Evolutionary conservation across 2,888 invertebrate species (phyloP).

Genomic region (Dicyrtoma fusca): DNA sequence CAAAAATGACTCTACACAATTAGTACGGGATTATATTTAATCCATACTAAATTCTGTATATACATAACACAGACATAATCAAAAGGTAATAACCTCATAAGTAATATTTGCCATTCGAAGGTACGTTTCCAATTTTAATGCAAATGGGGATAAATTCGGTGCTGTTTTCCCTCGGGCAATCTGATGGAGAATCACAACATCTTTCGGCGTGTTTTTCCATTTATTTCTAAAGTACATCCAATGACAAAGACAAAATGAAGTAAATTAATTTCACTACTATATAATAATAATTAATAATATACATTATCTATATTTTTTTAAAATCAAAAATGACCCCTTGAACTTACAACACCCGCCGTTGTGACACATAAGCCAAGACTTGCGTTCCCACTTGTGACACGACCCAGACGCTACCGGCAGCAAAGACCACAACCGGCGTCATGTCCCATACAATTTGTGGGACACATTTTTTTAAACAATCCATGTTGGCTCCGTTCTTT

Average conservation of each 20-base stretch:
- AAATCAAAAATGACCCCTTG: too few relatives aligned
- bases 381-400: not conserved
- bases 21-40: too few relatives aligned
- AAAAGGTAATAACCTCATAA: slow-evolving; percentile 43
- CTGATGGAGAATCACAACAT: slow-evolving; percentile 33
- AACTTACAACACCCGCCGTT: slow-evolving; percentile 18
- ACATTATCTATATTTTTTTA: not conserved
- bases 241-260: not conserved
- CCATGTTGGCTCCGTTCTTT: too few relatives aligned
- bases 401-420: slow-evolving; percentile 18
- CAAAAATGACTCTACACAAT: too few relatives aligned
- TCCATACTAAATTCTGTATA: too few relatives aligned
- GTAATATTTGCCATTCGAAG: slow-evolving; percentile 46
- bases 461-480: slow-evolving; percentile 2
- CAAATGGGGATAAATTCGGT: slow-evolving; percentile 44
- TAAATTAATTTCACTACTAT: not conserved
- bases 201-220: slow-evolving; percentile 38
- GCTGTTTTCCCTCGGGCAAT: slow-evolving; percentile 14
- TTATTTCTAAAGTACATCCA: slow-evolving; percentile 5
- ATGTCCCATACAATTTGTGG: slow-evolving; percentile 5
- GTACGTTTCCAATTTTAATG: slow-evolving; percentile 46
- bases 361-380: not conserved
- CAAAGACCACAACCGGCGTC: not conserved
- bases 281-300: not conserved
- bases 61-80: too few relatives aligned